phyloP scores from a whole-genome alignment of 2,888 invertebrate species.

The Nomada flava region DNA sequence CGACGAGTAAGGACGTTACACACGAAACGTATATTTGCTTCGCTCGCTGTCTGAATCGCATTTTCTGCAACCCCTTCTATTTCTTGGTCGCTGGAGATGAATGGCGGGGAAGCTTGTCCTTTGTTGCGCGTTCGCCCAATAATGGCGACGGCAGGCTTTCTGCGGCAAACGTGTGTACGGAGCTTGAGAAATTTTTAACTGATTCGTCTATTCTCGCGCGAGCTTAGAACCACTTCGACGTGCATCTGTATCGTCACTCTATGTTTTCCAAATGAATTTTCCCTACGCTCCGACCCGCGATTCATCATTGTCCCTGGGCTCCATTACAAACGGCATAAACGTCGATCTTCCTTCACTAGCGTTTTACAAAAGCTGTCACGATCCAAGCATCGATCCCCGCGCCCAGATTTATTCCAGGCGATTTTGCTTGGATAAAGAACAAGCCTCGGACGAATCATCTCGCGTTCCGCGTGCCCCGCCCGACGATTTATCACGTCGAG shows the following conservation, averaged over 20 bases:
- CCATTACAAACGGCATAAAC: neutral
- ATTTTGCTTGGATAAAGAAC: slow-evolving; percentile 29
- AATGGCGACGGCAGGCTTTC: no score
- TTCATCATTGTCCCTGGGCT: neutral
- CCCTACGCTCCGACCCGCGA: neutral
- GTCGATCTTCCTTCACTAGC: neutral
- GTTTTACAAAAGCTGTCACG: neutral
- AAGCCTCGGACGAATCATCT: slow-evolving; percentile 9
- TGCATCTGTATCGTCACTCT: no score
- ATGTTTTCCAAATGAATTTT: neutral
- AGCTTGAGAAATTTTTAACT: neutral
- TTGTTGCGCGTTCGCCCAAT: no score
- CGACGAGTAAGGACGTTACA: neutral
- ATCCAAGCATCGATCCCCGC: slow-evolving; percentile 2
- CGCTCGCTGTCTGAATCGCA: no score
- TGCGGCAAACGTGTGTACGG: no score
- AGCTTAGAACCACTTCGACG: no score
- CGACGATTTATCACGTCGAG: slow-evolving; percentile 45
- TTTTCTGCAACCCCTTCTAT: neutral
- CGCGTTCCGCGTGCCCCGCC: slow-evolving; percentile 4
- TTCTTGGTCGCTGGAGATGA: neutral
- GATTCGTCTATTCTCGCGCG: no score
- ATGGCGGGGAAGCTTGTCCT: neutral
- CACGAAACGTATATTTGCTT: neutral
- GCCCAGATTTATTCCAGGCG: slow-evolving; percentile 14